These are phyloP conservation scores for Xenus cinereus DNA, from an alignment of 2,113 vertebrate genomes.

Conservation along the genomic window DNA sequence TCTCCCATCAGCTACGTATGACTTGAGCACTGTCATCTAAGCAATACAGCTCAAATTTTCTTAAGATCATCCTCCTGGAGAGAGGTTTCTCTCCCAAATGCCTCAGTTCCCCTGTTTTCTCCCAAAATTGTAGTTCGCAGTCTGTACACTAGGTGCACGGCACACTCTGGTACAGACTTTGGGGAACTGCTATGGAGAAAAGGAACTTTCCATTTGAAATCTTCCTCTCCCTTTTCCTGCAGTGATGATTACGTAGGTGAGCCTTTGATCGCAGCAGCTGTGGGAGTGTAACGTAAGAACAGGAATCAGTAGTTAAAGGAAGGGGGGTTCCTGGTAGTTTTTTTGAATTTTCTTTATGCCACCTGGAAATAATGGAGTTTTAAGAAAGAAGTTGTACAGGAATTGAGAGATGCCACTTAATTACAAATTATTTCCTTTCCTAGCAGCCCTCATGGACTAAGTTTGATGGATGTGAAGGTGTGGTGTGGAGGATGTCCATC, in stretches of 20 bases:
- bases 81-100: not conserved
- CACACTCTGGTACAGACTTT: not conserved
- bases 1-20: not conserved
- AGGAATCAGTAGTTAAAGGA: not conserved
- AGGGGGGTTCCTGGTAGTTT: not conserved
- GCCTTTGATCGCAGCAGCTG: not conserved
- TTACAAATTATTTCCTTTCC: not conserved
- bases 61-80: not conserved
- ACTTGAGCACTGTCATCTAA: not conserved
- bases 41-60: not conserved
- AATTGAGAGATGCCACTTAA: not conserved
- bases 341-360: not conserved
- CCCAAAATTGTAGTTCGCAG: not conserved
- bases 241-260: not conserved
- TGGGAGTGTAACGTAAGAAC: not conserved
- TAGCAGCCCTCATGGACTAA: not conserved
- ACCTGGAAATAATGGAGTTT: not conserved
- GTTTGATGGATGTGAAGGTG: not conserved
- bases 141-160: not conserved
- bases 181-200: not conserved
- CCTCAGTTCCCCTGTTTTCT: not conserved
- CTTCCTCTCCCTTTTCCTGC: not conserved
- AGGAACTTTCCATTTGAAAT: not conserved
- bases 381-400: not conserved
- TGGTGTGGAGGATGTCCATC: not conserved